Base-by-base conservation (phyloP, 2,797 vertebrate genomes). In the Saxicola maurus region DNA sequence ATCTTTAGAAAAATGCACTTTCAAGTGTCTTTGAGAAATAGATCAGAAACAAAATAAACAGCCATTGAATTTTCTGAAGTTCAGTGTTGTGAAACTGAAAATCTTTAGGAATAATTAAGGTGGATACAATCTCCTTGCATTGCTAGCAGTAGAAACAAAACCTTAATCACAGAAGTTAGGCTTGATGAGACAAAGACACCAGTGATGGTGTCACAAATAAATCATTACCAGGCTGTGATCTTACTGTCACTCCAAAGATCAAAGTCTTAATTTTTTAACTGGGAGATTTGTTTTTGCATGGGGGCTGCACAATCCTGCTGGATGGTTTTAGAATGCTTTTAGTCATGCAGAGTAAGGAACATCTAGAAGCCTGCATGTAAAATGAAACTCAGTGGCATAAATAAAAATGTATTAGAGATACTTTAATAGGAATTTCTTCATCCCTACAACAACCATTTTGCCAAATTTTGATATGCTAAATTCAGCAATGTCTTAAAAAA, bases 41-140 rank as follows among this genome's bases (percentile, higher is more conserved):
- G 74, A 75, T 89, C 55, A 87, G 77, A 92, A 93, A 75, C 40
- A 87, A 91, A 76, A 46, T 76, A 87, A 94, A 59, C 40, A 49
- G 31, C 37, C 84, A 72, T 72, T 78, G 89, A 82, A 77, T 77
- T 82, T 55, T 94, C 42, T 87, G 82, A 95, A 95, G 92, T 93
- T 95, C 76, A 81, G 23, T 92, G 89, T 89, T 38, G 40, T 59
- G 86, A 84, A 94, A 89, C 82, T 74, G 80, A 91, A 77, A 95
- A 80, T 95, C 92, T 95, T 92, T 94, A 91, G 60, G 86, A 92
- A 81, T 92, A 85, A 92, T 64, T 90, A 96, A 74, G 59, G 11
- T 84, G 90, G 42, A 77, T 75, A 87, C 94, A 91, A 71, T 87
- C 37, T 67, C 80, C 52, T 91, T 92, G 72, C 60, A 43, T 62